Base-by-base conservation (phyloP, 37 sponge, comb jelly and placozoan genomes). In the Diacarnus erythraeanus region DNA sequence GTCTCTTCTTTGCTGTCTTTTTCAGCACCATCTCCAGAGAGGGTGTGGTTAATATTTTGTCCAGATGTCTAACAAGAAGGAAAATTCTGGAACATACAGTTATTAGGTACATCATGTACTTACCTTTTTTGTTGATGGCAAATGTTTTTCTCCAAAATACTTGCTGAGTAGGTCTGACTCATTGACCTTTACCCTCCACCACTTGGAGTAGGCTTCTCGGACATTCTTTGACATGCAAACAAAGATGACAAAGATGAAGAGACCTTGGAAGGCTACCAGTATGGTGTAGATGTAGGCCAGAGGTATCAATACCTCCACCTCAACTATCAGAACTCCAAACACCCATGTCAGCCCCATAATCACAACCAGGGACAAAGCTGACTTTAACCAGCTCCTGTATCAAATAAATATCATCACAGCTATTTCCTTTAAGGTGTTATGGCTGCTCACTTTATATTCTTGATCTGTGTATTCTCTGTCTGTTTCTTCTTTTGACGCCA, bases 341-440 rank as follows among this genome's bases (percentile, higher is more conserved):
- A 84, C n/a, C 86, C 86, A 90, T 1, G 80, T 80, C n/a, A 90
- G 43, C 0, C 90, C 90, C 79, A 90, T 75, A 37, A 84, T 61
- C 54, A 84, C 58, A 0, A 71, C 26, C 42, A 90, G 77, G 38
- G 90, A 84, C 20, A 87, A 36, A 8, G 70, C 43, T 15, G 69
- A 76, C 44, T 69, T 87, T 17, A 85, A n/a, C 86, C 86, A 85
- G 40, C 72, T 38, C 4, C 86, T 47, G 12, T 47, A 47, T 15
- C 12, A 12, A 47, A 47, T 15, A 47, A n/a, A n/a, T n/a, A n/a
- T n/a, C n/a, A n/a, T n/a, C n/a, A n/a, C n/a, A n/a, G n/a, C n/a
- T n/a, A n/a, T n/a, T n/a, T n/a, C n/a, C n/a, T n/a, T n/a, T n/a
- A n/a, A n/a, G n/a, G n/a, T n/a, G n/a, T n/a, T n/a, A n/a, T n/a